phyloP scores from a whole-genome alignment of 2,888 invertebrate genomes.

The Cataglyphis cursor region DNA sequence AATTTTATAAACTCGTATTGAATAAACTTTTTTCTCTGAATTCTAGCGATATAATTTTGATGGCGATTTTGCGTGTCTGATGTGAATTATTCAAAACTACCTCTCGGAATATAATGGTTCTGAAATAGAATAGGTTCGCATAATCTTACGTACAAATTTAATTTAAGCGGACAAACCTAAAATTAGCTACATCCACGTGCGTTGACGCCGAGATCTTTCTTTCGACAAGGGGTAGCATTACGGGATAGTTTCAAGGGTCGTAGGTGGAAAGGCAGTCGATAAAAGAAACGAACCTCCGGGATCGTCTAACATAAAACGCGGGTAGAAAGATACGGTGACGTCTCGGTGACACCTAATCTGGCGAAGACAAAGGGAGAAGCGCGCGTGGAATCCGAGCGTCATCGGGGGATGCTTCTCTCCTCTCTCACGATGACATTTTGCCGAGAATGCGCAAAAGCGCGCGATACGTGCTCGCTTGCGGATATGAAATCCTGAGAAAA shows the following conservation, averaged over 20 bases:
- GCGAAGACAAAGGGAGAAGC: background rate
- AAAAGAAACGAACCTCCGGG: conserved; percentile 47
- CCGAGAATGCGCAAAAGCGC: background rate
- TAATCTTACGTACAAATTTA: conserved; percentile 15
- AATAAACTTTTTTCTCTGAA: background rate
- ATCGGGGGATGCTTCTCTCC: background rate
- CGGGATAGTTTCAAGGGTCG: conserved; percentile 37
- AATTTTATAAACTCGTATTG: background rate
- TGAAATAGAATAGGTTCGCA: background rate
- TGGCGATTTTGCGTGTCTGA: background rate
- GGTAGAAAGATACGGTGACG: conserved; percentile 21
- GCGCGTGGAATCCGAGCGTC: background rate
- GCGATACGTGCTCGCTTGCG: background rate
- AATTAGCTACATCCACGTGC: conserved; percentile 30
- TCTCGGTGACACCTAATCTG: conserved; percentile 43
- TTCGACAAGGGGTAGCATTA: conserved; percentile 7
- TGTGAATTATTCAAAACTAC: conserved; percentile 1
- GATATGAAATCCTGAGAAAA: background rate
- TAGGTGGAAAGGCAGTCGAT: conserved; percentile 51
- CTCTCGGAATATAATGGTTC: background rate
- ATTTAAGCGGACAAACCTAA: conserved; percentile 11
- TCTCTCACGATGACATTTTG: background rate
- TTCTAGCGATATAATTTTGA: conserved; percentile 9
- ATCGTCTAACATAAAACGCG: conserved; percentile 19
- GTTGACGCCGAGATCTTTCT: background rate